phyloP scores from a whole-genome alignment of 2,113 vertebrate genomes.

The Strigops habroptila region DNA sequence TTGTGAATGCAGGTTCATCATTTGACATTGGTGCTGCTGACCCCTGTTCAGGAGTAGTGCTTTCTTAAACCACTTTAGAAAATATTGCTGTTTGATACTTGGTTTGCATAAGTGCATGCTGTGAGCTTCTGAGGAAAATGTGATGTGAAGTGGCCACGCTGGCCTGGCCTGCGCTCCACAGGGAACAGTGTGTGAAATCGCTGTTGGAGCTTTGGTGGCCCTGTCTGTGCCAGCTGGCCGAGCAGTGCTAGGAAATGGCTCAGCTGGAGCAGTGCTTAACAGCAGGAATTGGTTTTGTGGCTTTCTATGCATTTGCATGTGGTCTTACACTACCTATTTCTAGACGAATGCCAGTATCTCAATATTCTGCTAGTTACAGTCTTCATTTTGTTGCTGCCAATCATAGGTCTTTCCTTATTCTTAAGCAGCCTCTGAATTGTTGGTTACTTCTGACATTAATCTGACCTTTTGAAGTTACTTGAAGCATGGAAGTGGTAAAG shows the following conservation, averaged over 20 bases:
- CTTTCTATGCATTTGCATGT: not conserved
- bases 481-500: not conserved
- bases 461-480: not conserved
- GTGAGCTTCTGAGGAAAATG: not conserved
- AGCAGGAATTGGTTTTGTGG: not conserved
- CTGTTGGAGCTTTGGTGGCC: not conserved
- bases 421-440: not conserved
- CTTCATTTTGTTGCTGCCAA: not conserved
- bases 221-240: not conserved
- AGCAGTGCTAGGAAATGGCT: not conserved
- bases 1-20: not conserved
- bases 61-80: not conserved
- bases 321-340: not conserved
- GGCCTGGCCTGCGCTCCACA: rapidly evolving
- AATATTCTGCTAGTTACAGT: not conserved
- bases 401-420: not conserved
- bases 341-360: not conserved
- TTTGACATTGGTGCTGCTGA: not conserved
- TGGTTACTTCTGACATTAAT: not conserved
- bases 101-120: not conserved
- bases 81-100: not conserved
- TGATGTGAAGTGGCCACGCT: not conserved
- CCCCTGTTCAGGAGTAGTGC: rapidly evolving
- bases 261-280: not conserved
- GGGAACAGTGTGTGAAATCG: not conserved